Evolutionary conservation across 35 echinoderm and acorn worm species (phyloP).

Genomic region (Lytechinus variegatus): DNA sequence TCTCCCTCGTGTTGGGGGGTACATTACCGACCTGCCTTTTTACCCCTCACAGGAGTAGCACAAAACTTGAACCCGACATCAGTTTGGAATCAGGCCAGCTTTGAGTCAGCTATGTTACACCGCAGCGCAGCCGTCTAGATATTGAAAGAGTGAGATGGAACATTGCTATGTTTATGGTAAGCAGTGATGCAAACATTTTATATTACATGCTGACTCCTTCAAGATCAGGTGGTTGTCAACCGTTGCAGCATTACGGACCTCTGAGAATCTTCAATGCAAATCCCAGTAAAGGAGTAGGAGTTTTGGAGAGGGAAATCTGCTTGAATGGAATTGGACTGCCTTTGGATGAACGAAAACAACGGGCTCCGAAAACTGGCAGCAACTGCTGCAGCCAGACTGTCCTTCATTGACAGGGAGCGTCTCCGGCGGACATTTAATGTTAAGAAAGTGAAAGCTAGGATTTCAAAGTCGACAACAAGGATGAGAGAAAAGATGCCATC

Average conservation of each 20-base stretch:
- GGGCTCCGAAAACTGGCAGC: slow-evolving; percentile 23
- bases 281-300: neutral
- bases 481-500: slow-evolving; percentile 32
- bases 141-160: neutral
- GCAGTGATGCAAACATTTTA: neutral
- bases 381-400: slow-evolving; percentile 23
- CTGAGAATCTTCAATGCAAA: neutral
- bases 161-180: neutral
- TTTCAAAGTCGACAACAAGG: neutral
- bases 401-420: slow-evolving; percentile 5
- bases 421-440: slow-evolving; percentile 4
- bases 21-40: neutral
- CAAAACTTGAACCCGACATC: neutral
- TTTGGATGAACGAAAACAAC: slow-evolving; percentile 31
- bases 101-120: neutral
- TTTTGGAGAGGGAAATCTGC: neutral
- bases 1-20: neutral
- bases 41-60: neutral
- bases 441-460: slow-evolving; percentile 16
- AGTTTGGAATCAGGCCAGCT: slow-evolving; percentile 34
- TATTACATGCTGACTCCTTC: neutral
- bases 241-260: neutral
- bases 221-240: slow-evolving; percentile 1
- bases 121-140: neutral
- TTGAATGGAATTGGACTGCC: slow-evolving; percentile 18